Conservation (phyloP, 2,888 invertebrate species). For the Hesperia comma region DNA sequence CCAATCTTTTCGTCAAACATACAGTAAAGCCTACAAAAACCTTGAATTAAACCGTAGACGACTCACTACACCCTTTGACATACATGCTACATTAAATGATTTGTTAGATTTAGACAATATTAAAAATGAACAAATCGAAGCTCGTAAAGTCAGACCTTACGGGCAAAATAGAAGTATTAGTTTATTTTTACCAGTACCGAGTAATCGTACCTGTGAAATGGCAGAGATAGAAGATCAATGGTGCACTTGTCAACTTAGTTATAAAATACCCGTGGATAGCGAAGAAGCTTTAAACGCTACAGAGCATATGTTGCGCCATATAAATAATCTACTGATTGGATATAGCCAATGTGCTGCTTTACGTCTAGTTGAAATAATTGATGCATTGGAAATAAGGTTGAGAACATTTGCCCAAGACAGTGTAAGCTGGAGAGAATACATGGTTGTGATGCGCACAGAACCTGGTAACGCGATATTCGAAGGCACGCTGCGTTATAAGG, state of each 20-base stretch:
- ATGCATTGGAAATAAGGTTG: constrained; percentile 77
- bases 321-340: constrained; percentile 85
- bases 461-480: constrained; percentile 90
- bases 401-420: constrained; percentile 61
- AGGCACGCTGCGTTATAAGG: constrained; percentile 83
- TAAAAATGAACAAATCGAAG: constrained; percentile 47
- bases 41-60: constrained; percentile 85
- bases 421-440: constrained; percentile 77
- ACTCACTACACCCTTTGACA: constrained; percentile 89
- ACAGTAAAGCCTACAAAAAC: constrained; percentile 84
- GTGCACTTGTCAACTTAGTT: constrained; percentile 90
- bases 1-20: constrained; percentile 85
- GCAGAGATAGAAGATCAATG: constrained; percentile 91
- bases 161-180: constrained; percentile 84
- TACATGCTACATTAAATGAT: constrained; percentile 90
- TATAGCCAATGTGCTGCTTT: constrained; percentile 87
- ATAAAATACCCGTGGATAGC: constrained; percentile 78
- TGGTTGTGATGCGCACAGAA: constrained; percentile 82
- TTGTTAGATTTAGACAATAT: constrained; percentile 76
- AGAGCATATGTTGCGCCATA: constrained; percentile 81
- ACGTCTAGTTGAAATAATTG: constrained; percentile 65
- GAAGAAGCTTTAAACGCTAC: constrained; percentile 81
- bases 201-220: constrained; percentile 87
- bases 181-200: constrained; percentile 88
- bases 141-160: constrained; percentile 54